Evolutionary conservation across 1,140 invertebrate genomes (phyloP).

Genomic region (Whitmania pigra): DNA sequence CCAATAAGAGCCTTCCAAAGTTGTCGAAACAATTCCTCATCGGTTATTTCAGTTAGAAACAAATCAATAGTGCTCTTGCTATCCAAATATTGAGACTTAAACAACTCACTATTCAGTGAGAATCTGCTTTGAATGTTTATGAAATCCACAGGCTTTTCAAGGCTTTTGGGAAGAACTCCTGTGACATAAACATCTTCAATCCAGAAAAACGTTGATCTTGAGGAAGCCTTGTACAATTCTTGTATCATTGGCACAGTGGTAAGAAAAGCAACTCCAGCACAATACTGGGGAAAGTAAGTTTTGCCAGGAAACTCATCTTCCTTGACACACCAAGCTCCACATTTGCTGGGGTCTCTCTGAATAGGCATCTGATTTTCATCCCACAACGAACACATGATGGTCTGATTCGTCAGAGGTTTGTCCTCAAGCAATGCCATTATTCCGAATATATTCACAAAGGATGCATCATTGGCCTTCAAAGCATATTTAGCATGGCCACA

Average conservation of each 20-base stretch:
- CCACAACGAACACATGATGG: conserved; percentile 22
- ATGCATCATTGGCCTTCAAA: conserved; percentile 79
- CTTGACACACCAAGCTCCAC: conserved; percentile 28
- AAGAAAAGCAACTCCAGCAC: conserved; percentile 29
- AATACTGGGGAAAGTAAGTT: conserved; percentile 29
- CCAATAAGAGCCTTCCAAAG: conserved; percentile 1
- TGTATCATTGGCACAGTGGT: conserved; percentile 27
- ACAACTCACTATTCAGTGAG: not conserved
- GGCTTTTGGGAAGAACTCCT: conserved; percentile 37
- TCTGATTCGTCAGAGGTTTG: not conserved
- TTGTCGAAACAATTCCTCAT: not conserved
- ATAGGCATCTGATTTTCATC: conserved; percentile 28
- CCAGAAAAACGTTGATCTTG: conserved; percentile 42
- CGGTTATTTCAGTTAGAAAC: not conserved
- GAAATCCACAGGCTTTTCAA: conserved; percentile 18
- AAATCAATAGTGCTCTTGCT: not conserved
- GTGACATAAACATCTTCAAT: conserved; percentile 48
- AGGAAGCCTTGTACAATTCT: conserved; percentile 33
- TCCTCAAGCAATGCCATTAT: conserved; percentile 22
- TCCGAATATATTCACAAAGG: conserved; percentile 58
- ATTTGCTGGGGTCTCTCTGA: conserved; percentile 22
- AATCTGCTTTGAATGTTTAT: conserved; percentile 11
- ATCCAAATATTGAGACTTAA: not conserved
- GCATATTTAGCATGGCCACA: conserved; percentile 56
- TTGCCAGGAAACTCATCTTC: conserved; percentile 25